Evolutionary conservation across 2,888 invertebrate species (phyloP), one percentile per base, ranked within the genome.

Genomic region (Colostygia pectinataria): DNA sequence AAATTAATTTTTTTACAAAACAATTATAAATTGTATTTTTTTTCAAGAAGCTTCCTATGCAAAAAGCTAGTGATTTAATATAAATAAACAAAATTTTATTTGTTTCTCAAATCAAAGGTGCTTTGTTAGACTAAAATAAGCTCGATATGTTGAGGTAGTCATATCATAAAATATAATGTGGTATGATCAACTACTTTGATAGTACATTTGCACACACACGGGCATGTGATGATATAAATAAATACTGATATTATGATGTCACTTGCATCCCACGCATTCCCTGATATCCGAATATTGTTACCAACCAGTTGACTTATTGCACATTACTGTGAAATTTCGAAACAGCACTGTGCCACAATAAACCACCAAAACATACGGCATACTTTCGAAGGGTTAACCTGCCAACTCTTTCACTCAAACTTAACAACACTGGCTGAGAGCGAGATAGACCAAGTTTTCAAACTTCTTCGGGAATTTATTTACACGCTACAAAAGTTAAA

Each of bases 311-410:
- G 28, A 54, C n/a, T n/a, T n/a, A n/a, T n/a, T n/a, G n/a, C n/a
- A n/a, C n/a, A n/a, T n/a, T n/a, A n/a, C n/a, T n/a, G n/a, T n/a
- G n/a, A n/a, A 61, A 79, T 85, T 82, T 83, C 81, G 77, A 80
- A 85, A 86, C 78, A 83, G 74, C 79, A 84, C 83, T 80, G 83
- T 77, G 77, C 80, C 77, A 76, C 59, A 34, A 38, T 44, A 33
- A 50, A 43, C 48, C 72, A 78, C 66, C 80, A 85, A 85, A 85
- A 88, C 83, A 86, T 68, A 66, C 74, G 79, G 77, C 81, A 84
- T 68, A 84, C 85, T 86, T 86, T 86, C 82, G 67, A 77, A 75
- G 71, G 73, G 74, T 68, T 65, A 72, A 71, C 80, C 72, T 68
- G 46, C 74, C 61, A 50, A 81, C 84, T 78, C 83, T 62, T 68